A percentile compares a stretch with the other conserved stretches of the same genome.
Evolutionary conservation across 1,140 invertebrate species (phyloP).

Genomic region (Andrena cerasifolii): DNA sequence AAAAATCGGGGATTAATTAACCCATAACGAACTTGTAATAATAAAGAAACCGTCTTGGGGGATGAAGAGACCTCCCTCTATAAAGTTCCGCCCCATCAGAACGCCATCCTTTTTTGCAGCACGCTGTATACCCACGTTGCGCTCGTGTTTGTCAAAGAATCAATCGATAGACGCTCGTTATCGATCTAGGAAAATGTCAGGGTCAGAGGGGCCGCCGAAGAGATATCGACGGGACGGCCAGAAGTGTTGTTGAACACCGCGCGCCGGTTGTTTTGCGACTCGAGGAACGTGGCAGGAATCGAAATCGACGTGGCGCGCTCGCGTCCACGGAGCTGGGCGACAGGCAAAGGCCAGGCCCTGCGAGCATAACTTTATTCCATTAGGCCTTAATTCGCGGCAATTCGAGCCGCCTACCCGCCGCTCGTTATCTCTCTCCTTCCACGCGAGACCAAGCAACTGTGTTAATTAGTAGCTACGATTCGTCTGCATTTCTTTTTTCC

Average conservation of each 20-base stretch:
- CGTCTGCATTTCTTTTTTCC: constrained; percentile 10
- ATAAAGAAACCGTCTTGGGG: too few species aligned
- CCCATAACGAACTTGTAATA: too few species aligned
- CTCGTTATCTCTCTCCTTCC: constrained; percentile 52
- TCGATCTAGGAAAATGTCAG: constrained; percentile 53
- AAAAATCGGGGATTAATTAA: too few species aligned
- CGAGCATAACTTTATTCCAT: constrained; percentile 66
- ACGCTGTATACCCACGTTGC: background rate
- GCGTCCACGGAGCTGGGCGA: constrained; percentile 9
- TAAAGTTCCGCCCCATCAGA: too few species aligned
- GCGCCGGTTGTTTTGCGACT: background rate
- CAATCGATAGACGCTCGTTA: constrained; percentile 22
- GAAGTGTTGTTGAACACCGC: background rate
- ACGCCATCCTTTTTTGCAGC: too few species aligned
- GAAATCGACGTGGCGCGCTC: background rate
- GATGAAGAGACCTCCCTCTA: too few species aligned
- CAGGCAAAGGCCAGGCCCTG: constrained; percentile 39
- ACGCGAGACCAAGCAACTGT: constrained; percentile 50
- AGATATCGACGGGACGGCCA: constrained; percentile 14
- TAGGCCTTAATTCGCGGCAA: constrained; percentile 71
- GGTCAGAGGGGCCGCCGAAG: background rate
- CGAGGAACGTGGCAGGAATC: constrained; percentile 29
- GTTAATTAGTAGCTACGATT: constrained; percentile 34
- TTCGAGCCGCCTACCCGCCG: constrained; percentile 64
- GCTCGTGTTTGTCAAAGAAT: background rate